Conservation (phyloP, 2,113 vertebrate species). For the Copsychus sechellarum region DNA sequence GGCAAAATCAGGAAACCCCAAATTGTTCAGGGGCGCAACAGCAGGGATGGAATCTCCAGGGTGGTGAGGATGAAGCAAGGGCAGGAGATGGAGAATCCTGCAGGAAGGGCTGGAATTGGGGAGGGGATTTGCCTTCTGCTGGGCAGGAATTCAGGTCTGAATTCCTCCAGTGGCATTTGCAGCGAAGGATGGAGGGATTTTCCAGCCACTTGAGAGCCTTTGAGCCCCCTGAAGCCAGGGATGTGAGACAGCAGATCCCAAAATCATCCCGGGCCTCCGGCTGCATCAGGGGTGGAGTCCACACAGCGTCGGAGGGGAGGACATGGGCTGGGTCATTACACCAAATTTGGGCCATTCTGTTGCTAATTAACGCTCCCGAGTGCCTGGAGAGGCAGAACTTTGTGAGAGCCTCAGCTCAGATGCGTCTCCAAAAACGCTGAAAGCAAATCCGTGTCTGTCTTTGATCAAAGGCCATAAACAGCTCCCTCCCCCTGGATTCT, state of each 20-base stretch:
- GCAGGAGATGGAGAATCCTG: neutral
- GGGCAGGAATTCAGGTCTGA: neutral
- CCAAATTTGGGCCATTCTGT: neutral
- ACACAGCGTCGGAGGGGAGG: neutral
- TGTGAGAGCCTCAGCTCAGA: neutral
- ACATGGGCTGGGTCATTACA: neutral
- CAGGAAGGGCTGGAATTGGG: neutral
- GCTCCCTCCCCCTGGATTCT: neutral
- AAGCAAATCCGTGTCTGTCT: neutral
- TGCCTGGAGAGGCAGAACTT: conserved; percentile 21
- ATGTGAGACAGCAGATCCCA: neutral
- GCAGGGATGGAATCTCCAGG: neutral
- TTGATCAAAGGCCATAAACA: conserved; percentile 34
- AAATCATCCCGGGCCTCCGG: neutral
- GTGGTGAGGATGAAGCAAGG: neutral
- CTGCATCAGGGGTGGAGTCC: neutral
- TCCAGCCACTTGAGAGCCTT: neutral
- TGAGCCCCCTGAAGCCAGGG: neutral
- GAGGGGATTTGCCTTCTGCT: neutral
- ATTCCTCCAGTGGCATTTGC: neutral
- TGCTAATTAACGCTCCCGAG: conserved; percentile 32
- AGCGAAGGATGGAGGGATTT: neutral
- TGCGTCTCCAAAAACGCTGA: conserved; percentile 1
- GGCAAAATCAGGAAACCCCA: neutral
- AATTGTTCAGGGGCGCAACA: neutral